Conservation (phyloP, 2,113 vertebrate species). For the Bos indicus region DNA sequence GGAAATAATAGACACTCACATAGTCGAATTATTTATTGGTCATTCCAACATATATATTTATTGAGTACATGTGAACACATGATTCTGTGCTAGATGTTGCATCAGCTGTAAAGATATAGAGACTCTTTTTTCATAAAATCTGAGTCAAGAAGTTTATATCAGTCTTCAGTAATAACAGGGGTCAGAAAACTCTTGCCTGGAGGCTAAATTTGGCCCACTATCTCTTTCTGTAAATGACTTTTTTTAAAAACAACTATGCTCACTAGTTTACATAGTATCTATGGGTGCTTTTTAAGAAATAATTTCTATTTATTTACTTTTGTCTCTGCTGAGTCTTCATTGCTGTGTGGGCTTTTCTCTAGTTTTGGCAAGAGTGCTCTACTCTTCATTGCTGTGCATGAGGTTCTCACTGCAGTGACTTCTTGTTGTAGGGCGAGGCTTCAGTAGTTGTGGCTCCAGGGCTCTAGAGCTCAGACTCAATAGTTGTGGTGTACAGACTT, state of each 20-base stretch:
- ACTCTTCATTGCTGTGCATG: neutral
- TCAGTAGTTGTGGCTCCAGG: neutral
- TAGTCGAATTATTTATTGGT: neutral
- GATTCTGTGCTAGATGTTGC: neutral
- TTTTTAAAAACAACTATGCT: neutral
- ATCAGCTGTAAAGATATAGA: neutral
- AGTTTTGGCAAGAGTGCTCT: neutral
- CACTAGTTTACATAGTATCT: too few relatives aligned
- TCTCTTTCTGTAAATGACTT: slow-evolving; percentile 21
- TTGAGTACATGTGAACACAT: neutral
- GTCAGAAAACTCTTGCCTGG: neutral
- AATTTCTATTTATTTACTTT: neutral
- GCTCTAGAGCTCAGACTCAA: neutral
- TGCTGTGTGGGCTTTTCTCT: neutral
- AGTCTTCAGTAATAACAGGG: neutral
- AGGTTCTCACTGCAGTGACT: neutral
- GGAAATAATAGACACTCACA: neutral
- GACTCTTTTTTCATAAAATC: neutral
- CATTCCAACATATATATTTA: neutral
- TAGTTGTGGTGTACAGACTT: neutral
- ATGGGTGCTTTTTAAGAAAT: neutral
- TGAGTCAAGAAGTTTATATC: neutral
- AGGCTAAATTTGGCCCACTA: neutral
- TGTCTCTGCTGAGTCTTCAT: neutral
- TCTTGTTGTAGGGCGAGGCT: neutral